These are phyloP conservation scores for Heliconius ismenius DNA, from an alignment of 2,888 invertebrate genomes.

Conservation along the genomic window DNA sequence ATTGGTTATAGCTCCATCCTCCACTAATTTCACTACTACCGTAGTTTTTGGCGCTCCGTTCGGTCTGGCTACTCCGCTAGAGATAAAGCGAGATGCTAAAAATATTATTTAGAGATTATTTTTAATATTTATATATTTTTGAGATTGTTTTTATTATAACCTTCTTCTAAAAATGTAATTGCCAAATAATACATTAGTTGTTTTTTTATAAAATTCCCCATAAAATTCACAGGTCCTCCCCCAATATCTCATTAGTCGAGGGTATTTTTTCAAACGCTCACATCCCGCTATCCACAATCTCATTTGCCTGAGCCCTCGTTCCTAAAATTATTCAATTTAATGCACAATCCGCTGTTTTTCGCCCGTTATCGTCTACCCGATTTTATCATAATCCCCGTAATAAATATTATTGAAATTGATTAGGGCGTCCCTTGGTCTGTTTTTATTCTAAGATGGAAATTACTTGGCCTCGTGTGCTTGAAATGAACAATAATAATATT, in stretches of 20 bases:
- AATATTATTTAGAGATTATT: too few relatives aligned
- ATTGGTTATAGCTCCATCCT: too few relatives aligned
- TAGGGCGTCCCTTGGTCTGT: constrained; percentile 26
- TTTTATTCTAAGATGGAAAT: not conserved
- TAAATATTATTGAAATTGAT: constrained; percentile 56
- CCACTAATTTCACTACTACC: too few relatives aligned
- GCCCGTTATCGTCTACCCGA: constrained; percentile 64
- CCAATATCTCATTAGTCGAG: constrained; percentile 41
- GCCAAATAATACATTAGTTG: not conserved
- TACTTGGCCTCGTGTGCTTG: not conserved
- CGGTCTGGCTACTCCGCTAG: too few relatives aligned
- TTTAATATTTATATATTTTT: too few relatives aligned
- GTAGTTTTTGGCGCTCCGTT: too few relatives aligned
- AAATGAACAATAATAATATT: not conserved
- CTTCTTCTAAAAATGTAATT: not conserved
- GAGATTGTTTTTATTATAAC: too few relatives aligned
- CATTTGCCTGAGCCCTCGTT: constrained; percentile 62
- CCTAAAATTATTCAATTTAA: constrained; percentile 72
- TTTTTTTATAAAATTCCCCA: not conserved
- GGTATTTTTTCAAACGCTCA: constrained; percentile 54
- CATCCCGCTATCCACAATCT: constrained; percentile 62
- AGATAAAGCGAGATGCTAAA: too few relatives aligned
- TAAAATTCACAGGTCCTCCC: not conserved
- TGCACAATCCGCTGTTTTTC: constrained; percentile 64
- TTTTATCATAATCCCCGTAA: constrained; percentile 55